Evolutionary conservation across 2,888 invertebrate species (phyloP), one percentile per base, ranked within the genome.

Genomic region (Drosophila gaucha): DNA sequence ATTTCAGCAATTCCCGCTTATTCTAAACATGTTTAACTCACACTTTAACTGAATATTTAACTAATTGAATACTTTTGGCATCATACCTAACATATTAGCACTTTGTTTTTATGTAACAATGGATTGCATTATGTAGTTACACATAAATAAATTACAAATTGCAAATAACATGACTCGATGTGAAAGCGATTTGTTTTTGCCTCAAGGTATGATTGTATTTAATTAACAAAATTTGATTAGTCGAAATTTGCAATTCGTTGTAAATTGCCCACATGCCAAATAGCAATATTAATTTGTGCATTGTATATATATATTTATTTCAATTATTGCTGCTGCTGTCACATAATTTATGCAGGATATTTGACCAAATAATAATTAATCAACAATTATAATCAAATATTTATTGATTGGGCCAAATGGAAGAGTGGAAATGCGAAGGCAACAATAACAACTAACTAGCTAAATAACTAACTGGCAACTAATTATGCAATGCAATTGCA

Each of bases 351-450:
- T 78, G 64, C 65, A 56, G 62, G 24, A 54, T 50, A 49, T 69
- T 54, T 67, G 52, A 14, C 31, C 66, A 74, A 74, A 79, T 76
- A 67, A 66, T 78, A 82, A 70, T 68, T 82, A 82, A 82, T 85
- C 71, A 74, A 71, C 86, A 78, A 79, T 74, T 85, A 65, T 71
- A 74, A 80, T 80, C 67, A 79, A 82, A 86, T 80, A 75, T 80
- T 86, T 80, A 86, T 80, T 75, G 75, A 78, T 86, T 74, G 46
- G 58, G 38, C 64, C 67, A 5, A 28, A 6, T 10, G 50, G 44
- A 6, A 24, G 26, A 33, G 38, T 20, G 30, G 20, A 65, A 22
- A 6, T 22, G 26, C 33, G 28, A 22, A 39, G 49, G 8, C 16
- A 64, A 47, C 44, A 54, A 56, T 12, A 33, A 52, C 20, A 57